Evolutionary conservation across 1,140 invertebrate species (phyloP).

Genomic region (Chrysopa pallens): DNA sequence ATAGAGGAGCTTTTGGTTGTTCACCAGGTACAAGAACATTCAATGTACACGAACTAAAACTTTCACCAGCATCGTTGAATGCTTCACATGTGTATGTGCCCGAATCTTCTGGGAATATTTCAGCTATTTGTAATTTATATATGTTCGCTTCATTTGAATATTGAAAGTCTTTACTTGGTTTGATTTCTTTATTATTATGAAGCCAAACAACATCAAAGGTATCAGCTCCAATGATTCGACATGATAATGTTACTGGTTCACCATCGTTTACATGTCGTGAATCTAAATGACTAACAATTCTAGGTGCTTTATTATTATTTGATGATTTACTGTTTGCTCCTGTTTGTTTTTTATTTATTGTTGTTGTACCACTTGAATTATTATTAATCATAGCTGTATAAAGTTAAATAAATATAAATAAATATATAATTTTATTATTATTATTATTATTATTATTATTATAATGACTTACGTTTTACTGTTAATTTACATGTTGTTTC

Average conservation of each 20-base stretch:
- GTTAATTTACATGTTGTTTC: constrained; percentile 69
- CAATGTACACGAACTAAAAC: constrained; percentile 77
- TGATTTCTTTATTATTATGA: constrained; percentile 93
- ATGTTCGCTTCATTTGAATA: constrained; percentile 80
- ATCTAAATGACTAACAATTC: constrained; percentile 65
- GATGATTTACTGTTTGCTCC: constrained; percentile 3
- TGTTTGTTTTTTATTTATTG: constrained; percentile 15
- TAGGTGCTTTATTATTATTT: constrained; percentile 51
- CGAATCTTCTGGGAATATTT: constrained; percentile 87
- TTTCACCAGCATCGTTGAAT: constrained; percentile 87
- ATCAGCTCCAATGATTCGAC: constrained; percentile 69
- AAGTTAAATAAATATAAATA: constrained; percentile 2
- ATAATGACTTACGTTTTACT: constrained; percentile 52
- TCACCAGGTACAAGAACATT: constrained; percentile 76
- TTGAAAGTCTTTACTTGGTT: constrained; percentile 89
- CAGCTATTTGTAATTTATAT: constrained; percentile 77
- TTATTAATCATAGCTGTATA: constrained; percentile 45
- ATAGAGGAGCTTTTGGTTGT: constrained; percentile 61
- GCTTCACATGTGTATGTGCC: constrained; percentile 93
- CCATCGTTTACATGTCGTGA: constrained; percentile 72
- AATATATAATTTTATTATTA: constrained; percentile 4
- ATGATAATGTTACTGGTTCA: constrained; percentile 65
- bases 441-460: no score
- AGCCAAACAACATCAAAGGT: constrained; percentile 90
- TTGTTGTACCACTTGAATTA: constrained; percentile 27